Evolutionary conservation across 2,797 vertebrate genomes (phyloP).

Genomic region (Leptoclinus maculatus): DNA sequence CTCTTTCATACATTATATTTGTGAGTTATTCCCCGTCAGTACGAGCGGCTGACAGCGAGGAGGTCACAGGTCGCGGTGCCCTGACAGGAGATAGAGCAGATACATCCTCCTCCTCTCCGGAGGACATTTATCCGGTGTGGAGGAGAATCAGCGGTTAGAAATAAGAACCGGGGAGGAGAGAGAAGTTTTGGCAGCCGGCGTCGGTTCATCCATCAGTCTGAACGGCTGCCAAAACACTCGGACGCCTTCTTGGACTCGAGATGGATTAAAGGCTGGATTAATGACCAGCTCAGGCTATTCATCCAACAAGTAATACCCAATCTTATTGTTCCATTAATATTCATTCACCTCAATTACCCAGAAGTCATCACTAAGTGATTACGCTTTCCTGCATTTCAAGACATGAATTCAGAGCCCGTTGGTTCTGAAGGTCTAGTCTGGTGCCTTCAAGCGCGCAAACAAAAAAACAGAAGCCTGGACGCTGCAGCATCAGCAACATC

Average conservation of each 20-base stretch:
- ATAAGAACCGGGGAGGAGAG: constrained; percentile 10
- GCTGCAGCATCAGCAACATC: not conserved
- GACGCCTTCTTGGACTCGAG: constrained; percentile 36
- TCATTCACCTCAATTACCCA: not conserved
- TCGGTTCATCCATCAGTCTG: constrained; percentile 48
- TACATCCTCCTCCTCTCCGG: not conserved
- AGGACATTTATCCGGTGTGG: constrained; percentile 28
- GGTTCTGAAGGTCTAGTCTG: not conserved
- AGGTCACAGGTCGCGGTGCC: constrained; percentile 23
- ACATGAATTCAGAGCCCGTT: not conserved
- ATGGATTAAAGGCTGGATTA: constrained; percentile 19
- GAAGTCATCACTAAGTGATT: not conserved
- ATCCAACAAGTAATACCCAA: not conserved
- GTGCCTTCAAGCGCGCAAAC: constrained; percentile 7
- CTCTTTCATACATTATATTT: not conserved
- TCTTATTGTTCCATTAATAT: not conserved
- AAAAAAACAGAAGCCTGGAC: not conserved
- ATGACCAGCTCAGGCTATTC: constrained; percentile 4
- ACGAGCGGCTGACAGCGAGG: not conserved
- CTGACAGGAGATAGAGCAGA: not conserved
- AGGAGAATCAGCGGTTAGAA: constrained; percentile 32
- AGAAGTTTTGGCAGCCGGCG: constrained; percentile 23
- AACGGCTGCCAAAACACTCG: constrained; percentile 51
- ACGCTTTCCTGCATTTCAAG: not conserved
- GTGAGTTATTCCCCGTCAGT: constrained; percentile 17